Evolutionary conservation across 2,888 invertebrate genomes (phyloP).

Genomic region (Eristalis pertinax): DNA sequence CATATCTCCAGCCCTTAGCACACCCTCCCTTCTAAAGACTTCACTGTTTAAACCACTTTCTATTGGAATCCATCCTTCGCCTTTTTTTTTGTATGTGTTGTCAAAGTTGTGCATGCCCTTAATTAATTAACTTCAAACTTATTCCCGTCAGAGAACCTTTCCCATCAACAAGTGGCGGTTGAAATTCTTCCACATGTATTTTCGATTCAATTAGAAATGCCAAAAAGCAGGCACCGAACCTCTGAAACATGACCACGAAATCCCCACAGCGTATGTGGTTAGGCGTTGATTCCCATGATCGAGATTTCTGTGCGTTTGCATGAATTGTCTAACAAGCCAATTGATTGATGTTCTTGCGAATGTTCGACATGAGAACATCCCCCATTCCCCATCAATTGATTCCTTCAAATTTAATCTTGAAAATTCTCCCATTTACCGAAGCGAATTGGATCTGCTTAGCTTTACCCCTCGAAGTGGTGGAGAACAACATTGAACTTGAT

Average conservation of each 20-base stretch:
- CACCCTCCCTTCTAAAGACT: no score
- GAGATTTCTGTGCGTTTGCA: neutral
- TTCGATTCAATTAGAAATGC: neutral
- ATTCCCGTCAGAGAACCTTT: neutral
- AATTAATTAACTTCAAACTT: neutral
- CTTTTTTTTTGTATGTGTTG: neutral
- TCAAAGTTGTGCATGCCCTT: neutral
- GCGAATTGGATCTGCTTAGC: neutral
- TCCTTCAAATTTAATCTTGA: neutral
- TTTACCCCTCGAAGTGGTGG: neutral
- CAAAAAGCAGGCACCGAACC: neutral
- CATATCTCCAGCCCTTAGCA: no score
- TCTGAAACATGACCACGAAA: neutral
- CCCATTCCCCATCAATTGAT: neutral
- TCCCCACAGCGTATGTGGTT: neutral
- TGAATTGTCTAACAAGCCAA: neutral
- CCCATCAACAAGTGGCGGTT: neutral
- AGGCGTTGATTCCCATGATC: neutral
- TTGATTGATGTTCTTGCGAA: constrained; percentile 7
- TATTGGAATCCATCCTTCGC: no score
- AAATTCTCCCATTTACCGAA: neutral
- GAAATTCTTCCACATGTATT: neutral
- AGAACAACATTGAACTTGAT: constrained; percentile 44
- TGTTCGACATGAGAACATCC: neutral
- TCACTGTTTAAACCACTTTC: no score